Conservation (phyloP, 2,113 vertebrate genomes). For the Lepidothrix coronata region DNA sequence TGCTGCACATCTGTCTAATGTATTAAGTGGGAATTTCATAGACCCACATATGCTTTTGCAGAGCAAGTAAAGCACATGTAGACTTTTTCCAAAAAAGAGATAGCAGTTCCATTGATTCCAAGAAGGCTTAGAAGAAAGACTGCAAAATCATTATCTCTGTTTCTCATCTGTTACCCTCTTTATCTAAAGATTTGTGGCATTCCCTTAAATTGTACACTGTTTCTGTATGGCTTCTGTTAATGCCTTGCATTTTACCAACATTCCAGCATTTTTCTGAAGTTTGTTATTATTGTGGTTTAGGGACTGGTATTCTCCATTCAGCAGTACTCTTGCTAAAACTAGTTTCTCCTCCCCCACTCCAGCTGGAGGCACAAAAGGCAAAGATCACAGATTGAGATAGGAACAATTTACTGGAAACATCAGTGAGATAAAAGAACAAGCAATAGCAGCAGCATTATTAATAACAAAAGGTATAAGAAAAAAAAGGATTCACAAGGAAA, state of each 20-base stretch:
- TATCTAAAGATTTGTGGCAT: neutral
- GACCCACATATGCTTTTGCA: neutral
- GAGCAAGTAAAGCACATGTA: fast-evolving
- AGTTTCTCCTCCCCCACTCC: neutral
- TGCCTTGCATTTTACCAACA: neutral
- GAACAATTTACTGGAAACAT: neutral
- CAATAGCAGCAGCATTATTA: neutral
- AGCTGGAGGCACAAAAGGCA: neutral
- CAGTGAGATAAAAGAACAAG: neutral
- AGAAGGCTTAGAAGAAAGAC: neutral
- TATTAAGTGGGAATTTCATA: neutral
- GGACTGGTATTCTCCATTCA: neutral
- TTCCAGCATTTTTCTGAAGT: neutral
- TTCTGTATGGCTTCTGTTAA: neutral
- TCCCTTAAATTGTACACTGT: neutral
- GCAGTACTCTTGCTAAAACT: neutral
- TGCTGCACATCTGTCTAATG: neutral
- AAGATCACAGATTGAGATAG: neutral
- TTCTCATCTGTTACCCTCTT: neutral
- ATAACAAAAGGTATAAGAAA: neutral
- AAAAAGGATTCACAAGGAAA: neutral
- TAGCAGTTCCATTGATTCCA: neutral
- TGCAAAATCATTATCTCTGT: neutral
- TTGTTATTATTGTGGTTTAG: neutral
- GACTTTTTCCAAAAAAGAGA: neutral